Evolutionary conservation across 2,797 vertebrate genomes (phyloP).

Genomic region (Synanceia verrucosa): DNA sequence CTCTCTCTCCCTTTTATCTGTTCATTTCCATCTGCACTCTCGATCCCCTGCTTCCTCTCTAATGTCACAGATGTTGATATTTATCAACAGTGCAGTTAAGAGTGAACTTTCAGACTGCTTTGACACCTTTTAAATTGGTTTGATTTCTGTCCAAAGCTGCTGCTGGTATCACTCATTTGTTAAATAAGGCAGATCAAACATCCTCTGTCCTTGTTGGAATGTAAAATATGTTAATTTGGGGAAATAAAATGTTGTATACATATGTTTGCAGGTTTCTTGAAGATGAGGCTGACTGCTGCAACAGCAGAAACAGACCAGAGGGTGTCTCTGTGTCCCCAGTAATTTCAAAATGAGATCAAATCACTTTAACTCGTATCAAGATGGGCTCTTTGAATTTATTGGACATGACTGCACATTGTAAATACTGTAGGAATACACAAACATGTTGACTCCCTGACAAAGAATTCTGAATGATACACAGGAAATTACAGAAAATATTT

Average conservation of each 20-base stretch:
- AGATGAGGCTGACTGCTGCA: conserved; percentile 33
- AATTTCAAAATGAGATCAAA: conserved; percentile 9
- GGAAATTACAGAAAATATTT: not conserved
- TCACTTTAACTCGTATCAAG: not conserved
- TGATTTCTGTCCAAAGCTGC: not conserved
- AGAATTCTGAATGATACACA: conserved; percentile 1
- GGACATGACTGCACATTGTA: conserved; percentile 1
- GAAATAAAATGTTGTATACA: not conserved
- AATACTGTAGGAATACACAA: not conserved
- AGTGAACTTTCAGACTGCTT: not conserved
- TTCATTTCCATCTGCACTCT: conserved; percentile 12
- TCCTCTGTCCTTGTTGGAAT: not conserved
- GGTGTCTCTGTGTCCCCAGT: conserved; percentile 77
- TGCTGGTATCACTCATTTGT: not conserved
- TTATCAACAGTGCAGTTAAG: conserved; percentile 1
- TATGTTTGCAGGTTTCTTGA: not conserved
- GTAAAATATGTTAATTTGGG: not conserved
- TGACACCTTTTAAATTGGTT: conserved; percentile 10
- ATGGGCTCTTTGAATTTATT: conserved; percentile 1
- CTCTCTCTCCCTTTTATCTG: conserved; percentile 19
- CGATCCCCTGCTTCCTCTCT: conserved; percentile 13
- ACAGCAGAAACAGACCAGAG: conserved; percentile 55
- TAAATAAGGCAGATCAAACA: not conserved
- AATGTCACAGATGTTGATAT: conserved; percentile 39
- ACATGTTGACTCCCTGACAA: not conserved